These are phyloP conservation scores for Anser brachyrhynchus DNA, from an alignment of 2,113 vertebrate genomes.

Conservation along the genomic window DNA sequence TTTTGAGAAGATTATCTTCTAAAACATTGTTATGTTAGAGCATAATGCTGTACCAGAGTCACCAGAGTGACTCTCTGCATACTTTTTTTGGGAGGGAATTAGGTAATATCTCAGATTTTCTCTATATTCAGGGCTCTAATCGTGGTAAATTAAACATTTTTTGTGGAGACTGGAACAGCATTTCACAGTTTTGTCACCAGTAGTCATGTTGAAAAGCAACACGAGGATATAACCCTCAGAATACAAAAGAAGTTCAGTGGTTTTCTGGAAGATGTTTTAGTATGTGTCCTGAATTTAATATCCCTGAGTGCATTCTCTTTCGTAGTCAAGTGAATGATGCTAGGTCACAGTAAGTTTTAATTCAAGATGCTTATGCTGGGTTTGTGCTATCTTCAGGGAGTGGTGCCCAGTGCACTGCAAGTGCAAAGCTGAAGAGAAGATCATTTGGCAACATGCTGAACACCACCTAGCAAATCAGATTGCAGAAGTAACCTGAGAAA, in stretches of 20 bases:
- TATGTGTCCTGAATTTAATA: neutral
- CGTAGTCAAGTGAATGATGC: neutral
- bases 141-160: neutral
- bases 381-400: neutral
- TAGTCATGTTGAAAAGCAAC: neutral
- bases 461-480: neutral
- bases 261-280: neutral
- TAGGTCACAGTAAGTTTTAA: neutral
- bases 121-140: neutral
- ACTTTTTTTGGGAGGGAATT: fast-evolving
- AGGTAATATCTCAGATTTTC: neutral
- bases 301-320: neutral
- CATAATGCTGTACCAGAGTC: neutral
- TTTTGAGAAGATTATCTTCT: neutral
- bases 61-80: neutral
- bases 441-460: neutral
- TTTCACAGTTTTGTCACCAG: neutral
- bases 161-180: neutral
- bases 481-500: neutral
- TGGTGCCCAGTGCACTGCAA: neutral
- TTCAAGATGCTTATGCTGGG: neutral
- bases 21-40: neutral
- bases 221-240: neutral
- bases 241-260: neutral
- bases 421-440: neutral